A percentile compares a stretch with the other conserved stretches of the same genome.
Evolutionary conservation across 2,797 vertebrate species (phyloP).

Genomic region (Petrocephalus schoutedeni): DNA sequence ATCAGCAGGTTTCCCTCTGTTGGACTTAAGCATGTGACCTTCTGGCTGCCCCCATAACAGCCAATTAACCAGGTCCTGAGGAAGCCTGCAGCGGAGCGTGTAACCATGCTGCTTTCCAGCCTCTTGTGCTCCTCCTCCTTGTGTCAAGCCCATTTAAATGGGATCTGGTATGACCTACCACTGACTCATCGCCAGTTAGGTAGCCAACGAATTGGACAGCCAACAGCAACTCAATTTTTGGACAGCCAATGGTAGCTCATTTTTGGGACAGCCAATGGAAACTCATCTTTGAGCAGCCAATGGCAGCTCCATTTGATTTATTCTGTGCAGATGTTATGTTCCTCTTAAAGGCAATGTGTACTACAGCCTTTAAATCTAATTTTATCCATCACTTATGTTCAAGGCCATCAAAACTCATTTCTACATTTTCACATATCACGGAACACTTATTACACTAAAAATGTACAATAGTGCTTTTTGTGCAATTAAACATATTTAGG

Average conservation of each 20-base stretch:
- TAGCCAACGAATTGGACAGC: not conserved
- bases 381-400: not conserved
- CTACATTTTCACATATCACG: not conserved
- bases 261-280: not conserved
- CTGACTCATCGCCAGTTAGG: not conserved
- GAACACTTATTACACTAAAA: not conserved
- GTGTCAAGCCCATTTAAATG: not conserved
- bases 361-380: not conserved
- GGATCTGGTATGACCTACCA: not conserved
- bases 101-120: not conserved
- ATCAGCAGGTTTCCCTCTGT: not conserved
- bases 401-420: not conserved
- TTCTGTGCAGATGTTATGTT: not conserved
- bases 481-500: not conserved
- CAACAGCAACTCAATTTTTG: not conserved
- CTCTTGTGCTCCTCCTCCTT: not conserved
- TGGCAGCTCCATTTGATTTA: not conserved
- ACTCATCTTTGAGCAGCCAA: not conserved
- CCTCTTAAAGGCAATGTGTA: not conserved
- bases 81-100: not conserved
- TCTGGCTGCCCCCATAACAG: not conserved
- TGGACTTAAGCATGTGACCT: not conserved
- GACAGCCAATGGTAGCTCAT: no score
- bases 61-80: not conserved
- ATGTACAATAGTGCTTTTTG: not conserved